A percentile compares a stretch with the other conserved stretches of the same genome.
phyloP scores from a whole-genome alignment of 2,113 vertebrate genomes.

The Leuciscus idus region DNA sequence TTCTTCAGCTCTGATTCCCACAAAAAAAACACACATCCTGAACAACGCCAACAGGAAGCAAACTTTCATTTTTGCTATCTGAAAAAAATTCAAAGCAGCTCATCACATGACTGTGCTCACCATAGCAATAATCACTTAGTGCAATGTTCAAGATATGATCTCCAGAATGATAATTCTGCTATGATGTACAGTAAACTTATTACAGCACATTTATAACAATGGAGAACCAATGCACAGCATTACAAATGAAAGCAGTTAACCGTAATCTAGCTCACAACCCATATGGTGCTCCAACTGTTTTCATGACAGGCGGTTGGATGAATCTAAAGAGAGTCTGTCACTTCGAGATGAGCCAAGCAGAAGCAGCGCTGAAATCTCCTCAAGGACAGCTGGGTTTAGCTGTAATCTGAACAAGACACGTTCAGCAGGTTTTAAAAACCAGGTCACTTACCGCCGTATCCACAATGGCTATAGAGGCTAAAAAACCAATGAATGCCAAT shows the following conservation, averaged over 20 bases:
- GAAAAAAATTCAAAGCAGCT: slow-evolving; percentile 6
- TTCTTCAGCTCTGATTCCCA: background rate
- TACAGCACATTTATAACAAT: background rate
- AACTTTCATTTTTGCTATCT: slow-evolving; percentile 34
- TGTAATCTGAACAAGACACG: slow-evolving; percentile 58
- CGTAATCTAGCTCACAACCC: slow-evolving; percentile 44
- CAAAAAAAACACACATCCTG: background rate
- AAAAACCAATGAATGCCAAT: background rate
- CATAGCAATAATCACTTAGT: background rate
- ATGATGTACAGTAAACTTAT: background rate
- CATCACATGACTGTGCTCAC: background rate
- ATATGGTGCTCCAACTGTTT: slow-evolving; percentile 54
- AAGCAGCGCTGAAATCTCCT: slow-evolving; percentile 42
- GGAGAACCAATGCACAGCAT: slow-evolving; percentile 6
- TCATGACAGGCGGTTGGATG: slow-evolving; percentile 22
- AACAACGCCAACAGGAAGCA: slow-evolving; percentile 10
- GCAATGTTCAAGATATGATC: background rate
- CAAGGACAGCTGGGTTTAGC: slow-evolving; percentile 56
- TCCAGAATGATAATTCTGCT: background rate
- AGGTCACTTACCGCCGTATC: slow-evolving; percentile 30
- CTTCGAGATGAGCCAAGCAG: slow-evolving; percentile 28
- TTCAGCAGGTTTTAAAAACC: slow-evolving; percentile 61
- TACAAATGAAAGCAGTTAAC: slow-evolving; percentile 24
- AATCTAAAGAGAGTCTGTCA: slow-evolving; percentile 52
- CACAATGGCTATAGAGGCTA: background rate